phyloP scores from a whole-genome alignment of 2,113 vertebrate genomes.

The Rynchops niger region DNA sequence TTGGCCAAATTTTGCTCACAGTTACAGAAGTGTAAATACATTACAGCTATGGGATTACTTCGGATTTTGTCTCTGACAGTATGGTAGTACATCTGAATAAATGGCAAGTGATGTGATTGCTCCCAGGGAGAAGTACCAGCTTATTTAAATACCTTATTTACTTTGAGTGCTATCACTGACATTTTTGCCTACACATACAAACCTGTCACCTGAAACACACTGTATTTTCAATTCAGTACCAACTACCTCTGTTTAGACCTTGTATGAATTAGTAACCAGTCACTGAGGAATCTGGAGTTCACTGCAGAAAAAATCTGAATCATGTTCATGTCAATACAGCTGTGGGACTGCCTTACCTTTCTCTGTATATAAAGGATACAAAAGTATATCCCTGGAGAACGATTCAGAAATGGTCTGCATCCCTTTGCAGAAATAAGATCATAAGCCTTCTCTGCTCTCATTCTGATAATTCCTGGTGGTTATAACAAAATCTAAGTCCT shows the following conservation, averaged over 20 bases:
- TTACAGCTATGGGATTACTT: neutral
- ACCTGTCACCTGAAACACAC: neutral
- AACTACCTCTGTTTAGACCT: neutral
- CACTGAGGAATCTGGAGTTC: neutral
- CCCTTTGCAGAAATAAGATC: neutral
- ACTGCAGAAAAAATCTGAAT: neutral
- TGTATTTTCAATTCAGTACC: neutral
- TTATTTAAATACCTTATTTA: neutral
- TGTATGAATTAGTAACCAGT: neutral
- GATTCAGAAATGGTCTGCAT: neutral
- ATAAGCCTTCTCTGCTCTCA: neutral
- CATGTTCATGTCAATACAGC: neutral
- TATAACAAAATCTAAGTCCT: neutral
- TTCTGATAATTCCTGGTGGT: neutral
- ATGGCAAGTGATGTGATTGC: neutral
- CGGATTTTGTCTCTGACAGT: neutral
- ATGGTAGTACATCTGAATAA: neutral
- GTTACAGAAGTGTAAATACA: neutral
- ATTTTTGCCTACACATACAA: neutral
- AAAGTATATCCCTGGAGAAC: neutral
- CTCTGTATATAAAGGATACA: neutral
- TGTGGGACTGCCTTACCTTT: neutral
- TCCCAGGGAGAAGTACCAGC: neutral
- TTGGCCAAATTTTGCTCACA: neutral
- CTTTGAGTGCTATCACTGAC: neutral